A percentile compares a stretch with the other conserved stretches of the same genome.
phyloP scores from a whole-genome alignment of 2,888 invertebrate species.

The Pycnomerus fuliginosus region DNA sequence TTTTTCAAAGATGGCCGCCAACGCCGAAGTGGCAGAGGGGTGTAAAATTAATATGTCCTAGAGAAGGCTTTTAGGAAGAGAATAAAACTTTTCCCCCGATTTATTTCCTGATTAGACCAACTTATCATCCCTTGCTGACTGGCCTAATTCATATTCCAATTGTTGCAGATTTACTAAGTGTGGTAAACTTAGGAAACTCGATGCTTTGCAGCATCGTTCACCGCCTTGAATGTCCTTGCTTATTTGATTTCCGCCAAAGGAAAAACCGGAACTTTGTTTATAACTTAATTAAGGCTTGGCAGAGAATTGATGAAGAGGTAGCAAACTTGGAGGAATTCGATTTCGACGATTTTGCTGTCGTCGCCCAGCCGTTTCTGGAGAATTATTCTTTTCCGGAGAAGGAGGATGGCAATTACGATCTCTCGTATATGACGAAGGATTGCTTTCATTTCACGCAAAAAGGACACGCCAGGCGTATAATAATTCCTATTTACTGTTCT shows the following conservation, averaged over 20 bases:
- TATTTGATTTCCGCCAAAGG: conserved; percentile 39
- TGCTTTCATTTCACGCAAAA: conserved; percentile 67
- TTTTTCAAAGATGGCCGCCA: too few species aligned
- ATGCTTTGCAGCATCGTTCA: too few species aligned
- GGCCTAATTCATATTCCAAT: too few species aligned
- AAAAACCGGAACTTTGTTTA: conserved; percentile 46
- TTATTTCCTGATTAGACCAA: too few species aligned
- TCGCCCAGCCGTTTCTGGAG: conserved; percentile 56
- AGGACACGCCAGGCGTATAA: conserved; percentile 57
- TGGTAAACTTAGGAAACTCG: too few species aligned
- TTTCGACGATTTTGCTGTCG: conserved; percentile 60
- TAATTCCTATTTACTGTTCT: not conserved
- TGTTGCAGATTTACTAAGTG: too few species aligned
- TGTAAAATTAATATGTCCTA: too few species aligned
- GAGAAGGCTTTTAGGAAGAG: too few species aligned
- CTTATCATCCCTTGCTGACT: too few species aligned
- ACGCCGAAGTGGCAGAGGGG: too few species aligned
- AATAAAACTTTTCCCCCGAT: too few species aligned
- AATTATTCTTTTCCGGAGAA: conserved; percentile 51
- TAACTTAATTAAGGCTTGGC: conserved; percentile 58
- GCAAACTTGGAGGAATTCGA: conserved; percentile 53
- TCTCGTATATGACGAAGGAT: conserved; percentile 58
- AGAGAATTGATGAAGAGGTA: conserved; percentile 56
- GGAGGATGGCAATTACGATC: conserved; percentile 53
- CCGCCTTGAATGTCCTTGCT: too few species aligned